Conservation (phyloP, 2,888 invertebrate genomes). For the Drosophila vallismaia region DNA sequence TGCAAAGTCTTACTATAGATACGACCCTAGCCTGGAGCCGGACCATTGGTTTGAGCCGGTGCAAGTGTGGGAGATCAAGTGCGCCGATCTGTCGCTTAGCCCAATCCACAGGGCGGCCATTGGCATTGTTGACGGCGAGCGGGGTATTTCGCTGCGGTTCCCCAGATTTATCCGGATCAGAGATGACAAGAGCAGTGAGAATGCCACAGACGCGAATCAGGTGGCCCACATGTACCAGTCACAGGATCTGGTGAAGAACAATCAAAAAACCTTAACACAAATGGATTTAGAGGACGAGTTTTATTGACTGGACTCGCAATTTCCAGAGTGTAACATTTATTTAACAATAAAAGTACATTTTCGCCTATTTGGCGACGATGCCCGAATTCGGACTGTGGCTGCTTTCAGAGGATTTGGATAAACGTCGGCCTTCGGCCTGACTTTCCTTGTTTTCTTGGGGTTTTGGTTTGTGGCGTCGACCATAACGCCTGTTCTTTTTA, state of each 20-base stretch:
- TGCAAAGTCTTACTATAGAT: conserved; percentile 92
- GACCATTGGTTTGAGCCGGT: conserved; percentile 96
- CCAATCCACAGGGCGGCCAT: conserved; percentile 95
- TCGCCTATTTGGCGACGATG: conserved; percentile 18
- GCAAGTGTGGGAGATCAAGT: conserved; percentile 98
- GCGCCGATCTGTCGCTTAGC: conserved; percentile 98
- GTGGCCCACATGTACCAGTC: conserved; percentile 94
- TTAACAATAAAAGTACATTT: conserved; percentile 20
- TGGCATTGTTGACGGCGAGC: conserved; percentile 94
- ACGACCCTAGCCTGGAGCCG: conserved; percentile 89
- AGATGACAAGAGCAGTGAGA: conserved; percentile 96
- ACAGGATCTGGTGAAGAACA: conserved; percentile 95
- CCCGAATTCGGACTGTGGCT: conserved; percentile 42
- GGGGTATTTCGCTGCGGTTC: conserved; percentile 97
- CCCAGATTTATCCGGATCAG: conserved; percentile 95
- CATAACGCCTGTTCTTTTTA: conserved; percentile 43
- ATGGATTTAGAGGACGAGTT: conserved; percentile 81
- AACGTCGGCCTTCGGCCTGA: conserved; percentile 13
- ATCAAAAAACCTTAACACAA: conserved; percentile 70
- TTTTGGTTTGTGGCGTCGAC: conserved; percentile 56
- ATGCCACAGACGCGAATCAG: conserved; percentile 95
- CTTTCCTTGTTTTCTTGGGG: conserved; percentile 31
- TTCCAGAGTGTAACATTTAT: conserved; percentile 15
- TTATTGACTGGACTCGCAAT: conserved; percentile 65
- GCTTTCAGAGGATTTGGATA: conserved; percentile 65